Evolutionary conservation across 2,113 vertebrate species (phyloP).

Genomic region (Oriolus oriolus): DNA sequence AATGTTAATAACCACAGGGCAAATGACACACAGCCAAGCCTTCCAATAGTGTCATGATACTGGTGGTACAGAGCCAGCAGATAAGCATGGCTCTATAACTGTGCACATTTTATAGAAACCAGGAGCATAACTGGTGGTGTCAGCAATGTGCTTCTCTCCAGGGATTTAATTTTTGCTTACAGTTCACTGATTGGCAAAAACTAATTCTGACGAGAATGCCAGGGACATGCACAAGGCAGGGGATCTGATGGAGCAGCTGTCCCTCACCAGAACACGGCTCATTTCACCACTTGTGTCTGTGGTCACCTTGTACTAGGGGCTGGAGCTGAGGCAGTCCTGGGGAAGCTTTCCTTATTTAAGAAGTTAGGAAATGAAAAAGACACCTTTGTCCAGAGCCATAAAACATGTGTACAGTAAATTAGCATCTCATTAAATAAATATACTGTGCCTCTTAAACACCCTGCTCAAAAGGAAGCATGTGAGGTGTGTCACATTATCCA

Average conservation of each 20-base stretch:
- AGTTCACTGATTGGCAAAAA: neutral
- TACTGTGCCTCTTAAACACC: neutral
- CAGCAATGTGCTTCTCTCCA: neutral
- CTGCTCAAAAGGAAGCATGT: neutral
- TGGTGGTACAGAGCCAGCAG: neutral
- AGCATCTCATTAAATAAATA: neutral
- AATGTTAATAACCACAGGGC: neutral
- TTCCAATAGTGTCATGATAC: neutral
- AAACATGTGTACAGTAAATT: neutral
- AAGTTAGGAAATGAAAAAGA: neutral
- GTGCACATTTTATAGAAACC: neutral
- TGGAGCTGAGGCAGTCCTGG: neutral
- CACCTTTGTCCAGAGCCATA: neutral
- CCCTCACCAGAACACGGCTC: neutral
- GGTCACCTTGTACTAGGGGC: neutral
- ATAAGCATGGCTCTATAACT: fast-evolving
- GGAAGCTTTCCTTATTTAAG: neutral
- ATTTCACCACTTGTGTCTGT: neutral
- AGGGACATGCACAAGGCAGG: neutral
- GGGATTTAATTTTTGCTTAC: neutral
- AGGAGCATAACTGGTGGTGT: neutral
- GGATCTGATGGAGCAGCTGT: neutral
- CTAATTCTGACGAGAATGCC: neutral
- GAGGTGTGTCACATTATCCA: neutral
- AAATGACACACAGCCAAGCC: neutral